These are phyloP conservation scores for Ennomos quercinarius DNA, from an alignment of 2,888 invertebrate genomes.

Conservation along the genomic window DNA sequence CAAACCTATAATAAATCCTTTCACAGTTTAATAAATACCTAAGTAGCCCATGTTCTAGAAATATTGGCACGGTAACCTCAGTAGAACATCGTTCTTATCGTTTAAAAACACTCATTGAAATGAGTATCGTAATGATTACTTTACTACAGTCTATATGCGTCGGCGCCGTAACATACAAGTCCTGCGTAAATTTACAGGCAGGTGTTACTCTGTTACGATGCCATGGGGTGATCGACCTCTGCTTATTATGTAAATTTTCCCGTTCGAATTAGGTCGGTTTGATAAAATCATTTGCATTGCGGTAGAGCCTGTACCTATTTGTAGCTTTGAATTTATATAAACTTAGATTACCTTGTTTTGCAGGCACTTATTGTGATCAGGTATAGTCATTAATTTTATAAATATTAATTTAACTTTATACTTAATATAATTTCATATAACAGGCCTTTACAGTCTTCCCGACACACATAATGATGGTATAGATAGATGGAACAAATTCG, in stretches of 20 bases:
- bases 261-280: constrained; percentile 36
- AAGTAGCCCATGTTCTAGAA: too few species aligned
- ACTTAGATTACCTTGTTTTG: constrained; percentile 13
- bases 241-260: constrained; percentile 40
- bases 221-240: constrained; percentile 25
- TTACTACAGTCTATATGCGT: constrained; percentile 2
- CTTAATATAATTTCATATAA: too few species aligned
- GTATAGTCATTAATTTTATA: too few species aligned
- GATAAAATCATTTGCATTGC: constrained; percentile 33
- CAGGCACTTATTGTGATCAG: not conserved
- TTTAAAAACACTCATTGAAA: constrained; percentile 6
- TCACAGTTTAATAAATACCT: too few species aligned
- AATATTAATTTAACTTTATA: too few species aligned
- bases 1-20: too few species aligned
- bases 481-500: too few species aligned
- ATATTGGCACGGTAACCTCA: not conserved
- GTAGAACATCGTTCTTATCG: not conserved
- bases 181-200: constrained; percentile 35
- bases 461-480: too few species aligned
- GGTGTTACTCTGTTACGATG: constrained; percentile 33
- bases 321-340: constrained; percentile 9
- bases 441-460: too few species aligned
- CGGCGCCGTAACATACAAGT: constrained; percentile 19
- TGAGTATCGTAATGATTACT: constrained; percentile 1
- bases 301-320: constrained; percentile 23